Conservation (phyloP, 2,113 vertebrate species). For the Ivindomyrus marchei region DNA sequence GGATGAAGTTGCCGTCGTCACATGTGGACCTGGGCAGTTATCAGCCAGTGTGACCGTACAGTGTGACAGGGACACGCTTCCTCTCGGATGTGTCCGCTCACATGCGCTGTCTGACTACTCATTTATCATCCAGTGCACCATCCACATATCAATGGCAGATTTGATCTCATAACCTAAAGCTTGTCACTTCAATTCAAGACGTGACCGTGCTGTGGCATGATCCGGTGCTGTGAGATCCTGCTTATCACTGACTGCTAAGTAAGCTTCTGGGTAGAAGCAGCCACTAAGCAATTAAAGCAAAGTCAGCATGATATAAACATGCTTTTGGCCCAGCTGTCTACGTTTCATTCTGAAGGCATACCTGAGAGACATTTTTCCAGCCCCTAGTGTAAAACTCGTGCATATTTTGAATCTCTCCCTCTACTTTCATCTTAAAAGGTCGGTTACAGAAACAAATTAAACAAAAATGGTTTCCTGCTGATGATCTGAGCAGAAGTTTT, state of each 20-base stretch:
- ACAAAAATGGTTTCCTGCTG: constrained; percentile 64
- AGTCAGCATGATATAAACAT: not conserved
- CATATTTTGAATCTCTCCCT: constrained; percentile 54
- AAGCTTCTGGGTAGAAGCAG: not conserved
- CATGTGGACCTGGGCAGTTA: not conserved
- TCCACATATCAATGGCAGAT: not conserved
- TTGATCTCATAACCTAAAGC: not conserved
- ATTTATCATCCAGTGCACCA: not conserved
- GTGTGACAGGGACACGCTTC: not conserved
- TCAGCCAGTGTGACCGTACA: not conserved
- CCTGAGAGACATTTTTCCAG: constrained; percentile 56
- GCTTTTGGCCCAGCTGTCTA: not conserved
- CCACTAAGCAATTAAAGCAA: not conserved
- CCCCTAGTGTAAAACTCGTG: constrained; percentile 61
- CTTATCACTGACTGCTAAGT: not conserved
- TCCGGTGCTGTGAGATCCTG: not conserved
- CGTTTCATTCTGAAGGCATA: not conserved
- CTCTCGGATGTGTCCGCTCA: not conserved
- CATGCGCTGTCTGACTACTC: not conserved
- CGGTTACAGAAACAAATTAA: constrained; percentile 78
- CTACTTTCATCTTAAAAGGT: constrained; percentile 81
- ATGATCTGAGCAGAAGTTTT: constrained; percentile 76
- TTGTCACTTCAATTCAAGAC: not conserved
- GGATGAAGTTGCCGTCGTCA: not conserved
- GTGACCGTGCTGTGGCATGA: not conserved